phyloP scores from a whole-genome alignment of 2,113 vertebrate species.

The Microcebus lehilahytsara region DNA sequence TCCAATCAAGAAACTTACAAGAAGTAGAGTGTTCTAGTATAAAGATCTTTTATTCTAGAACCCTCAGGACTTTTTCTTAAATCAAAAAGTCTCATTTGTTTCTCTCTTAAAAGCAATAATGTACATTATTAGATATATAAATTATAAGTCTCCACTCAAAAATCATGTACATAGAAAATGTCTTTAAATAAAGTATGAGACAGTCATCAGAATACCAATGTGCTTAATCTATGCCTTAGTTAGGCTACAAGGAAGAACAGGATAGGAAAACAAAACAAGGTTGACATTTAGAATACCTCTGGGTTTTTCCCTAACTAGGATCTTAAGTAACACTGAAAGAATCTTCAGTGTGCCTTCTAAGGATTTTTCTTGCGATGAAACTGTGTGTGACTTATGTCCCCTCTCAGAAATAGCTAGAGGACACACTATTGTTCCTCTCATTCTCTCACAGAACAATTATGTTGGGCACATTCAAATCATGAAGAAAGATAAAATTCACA shows the following conservation, averaged over 20 bases:
- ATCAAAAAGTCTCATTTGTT: too few relatives aligned
- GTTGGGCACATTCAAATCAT: not conserved
- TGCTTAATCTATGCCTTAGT: not conserved
- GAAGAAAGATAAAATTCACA: not conserved
- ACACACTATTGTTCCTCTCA: not conserved
- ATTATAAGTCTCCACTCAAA: not conserved
- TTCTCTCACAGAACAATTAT: not conserved
- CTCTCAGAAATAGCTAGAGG: conserved; percentile 28
- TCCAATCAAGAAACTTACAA: too few relatives aligned
- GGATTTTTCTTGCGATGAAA: not conserved
- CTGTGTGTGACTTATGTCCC: not conserved
- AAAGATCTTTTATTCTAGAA: too few relatives aligned
- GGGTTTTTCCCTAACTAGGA: not conserved
- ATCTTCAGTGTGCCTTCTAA: not conserved
- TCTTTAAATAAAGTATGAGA: not conserved
- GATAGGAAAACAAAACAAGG: not conserved
- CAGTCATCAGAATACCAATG: not conserved
- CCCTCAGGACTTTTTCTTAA: too few relatives aligned
- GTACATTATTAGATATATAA: not conserved
- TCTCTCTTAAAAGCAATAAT: not conserved
- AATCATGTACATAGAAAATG: not conserved
- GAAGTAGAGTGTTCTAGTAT: too few relatives aligned
- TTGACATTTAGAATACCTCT: not conserved
- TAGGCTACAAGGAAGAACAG: not conserved
- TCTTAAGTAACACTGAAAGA: not conserved